A percentile compares a stretch with the other conserved stretches of the same genome.
These are phyloP conservation scores for Tachycineta bicolor DNA, from an alignment of 2,113 vertebrate genomes.

Conservation along the genomic window DNA sequence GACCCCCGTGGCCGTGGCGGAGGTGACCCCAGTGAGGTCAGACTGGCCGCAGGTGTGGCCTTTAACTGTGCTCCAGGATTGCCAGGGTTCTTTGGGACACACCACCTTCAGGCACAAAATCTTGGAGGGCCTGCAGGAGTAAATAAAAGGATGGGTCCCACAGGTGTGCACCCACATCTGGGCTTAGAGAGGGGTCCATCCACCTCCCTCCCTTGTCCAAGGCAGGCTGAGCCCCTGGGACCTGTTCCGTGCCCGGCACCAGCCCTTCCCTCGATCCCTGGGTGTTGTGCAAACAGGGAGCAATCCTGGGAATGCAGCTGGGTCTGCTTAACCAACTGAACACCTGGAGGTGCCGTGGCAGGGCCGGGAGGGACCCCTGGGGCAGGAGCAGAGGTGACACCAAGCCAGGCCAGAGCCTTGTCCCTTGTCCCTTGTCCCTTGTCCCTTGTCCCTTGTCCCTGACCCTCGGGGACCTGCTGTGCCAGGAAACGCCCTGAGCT, in stretches of 20 bases:
- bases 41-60: background rate
- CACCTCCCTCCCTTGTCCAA: background rate
- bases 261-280: background rate
- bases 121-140: background rate
- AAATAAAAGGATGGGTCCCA: background rate
- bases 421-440: background rate
- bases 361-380: background rate
- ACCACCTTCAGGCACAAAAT: background rate
- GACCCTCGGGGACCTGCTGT: background rate
- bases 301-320: background rate
- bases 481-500: fast-evolving
- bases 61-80: background rate
- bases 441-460: background rate
- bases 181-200: background rate
- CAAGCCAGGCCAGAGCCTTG: background rate
- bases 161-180: background rate
- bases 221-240: background rate
- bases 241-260: background rate
- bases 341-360: background rate
- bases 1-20: background rate
- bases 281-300: fast-evolving
- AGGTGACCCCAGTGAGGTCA: background rate
- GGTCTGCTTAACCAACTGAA: background rate
- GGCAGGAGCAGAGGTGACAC: background rate
- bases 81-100: background rate